Conservation (phyloP, 2,888 invertebrate species). For the Drosophila histrio region DNA sequence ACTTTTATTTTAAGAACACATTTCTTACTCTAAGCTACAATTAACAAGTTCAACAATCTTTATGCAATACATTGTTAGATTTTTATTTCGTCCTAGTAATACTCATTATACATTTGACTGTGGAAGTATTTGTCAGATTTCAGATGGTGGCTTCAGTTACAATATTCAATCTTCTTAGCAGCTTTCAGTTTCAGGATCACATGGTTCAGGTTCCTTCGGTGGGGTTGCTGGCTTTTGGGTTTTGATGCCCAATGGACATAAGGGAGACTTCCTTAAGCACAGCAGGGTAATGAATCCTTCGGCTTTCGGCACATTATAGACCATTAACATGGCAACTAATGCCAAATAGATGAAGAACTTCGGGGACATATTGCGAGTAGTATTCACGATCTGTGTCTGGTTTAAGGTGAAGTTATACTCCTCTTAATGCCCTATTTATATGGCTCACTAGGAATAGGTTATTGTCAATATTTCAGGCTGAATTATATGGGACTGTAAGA, state of each 20-base stretch:
- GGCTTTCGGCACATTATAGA: neutral
- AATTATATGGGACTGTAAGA: neutral
- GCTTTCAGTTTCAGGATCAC: neutral
- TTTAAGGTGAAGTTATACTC: neutral
- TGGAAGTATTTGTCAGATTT: neutral
- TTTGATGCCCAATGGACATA: neutral
- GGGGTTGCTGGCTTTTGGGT: too few species aligned
- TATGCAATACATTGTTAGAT: neutral
- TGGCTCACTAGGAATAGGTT: neutral
- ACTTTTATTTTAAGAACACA: too few species aligned
- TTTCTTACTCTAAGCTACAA: too few species aligned
- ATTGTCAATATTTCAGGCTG: neutral
- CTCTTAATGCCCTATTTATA: neutral
- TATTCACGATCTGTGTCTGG: neutral
- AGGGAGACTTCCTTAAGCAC: neutral
- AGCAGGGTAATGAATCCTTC: neutral
- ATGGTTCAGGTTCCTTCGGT: too few species aligned
- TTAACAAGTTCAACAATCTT: neutral
- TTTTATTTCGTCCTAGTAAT: neutral
- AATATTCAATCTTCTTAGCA: too few species aligned
- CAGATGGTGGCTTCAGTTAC: too few species aligned
- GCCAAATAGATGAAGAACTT: slow-evolving; percentile 9
- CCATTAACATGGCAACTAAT: neutral
- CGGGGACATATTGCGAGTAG: neutral
- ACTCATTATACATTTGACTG: neutral